Evolutionary conservation across 1,140 invertebrate species (phyloP).

Genomic region (Temnothorax longispinosus): DNA sequence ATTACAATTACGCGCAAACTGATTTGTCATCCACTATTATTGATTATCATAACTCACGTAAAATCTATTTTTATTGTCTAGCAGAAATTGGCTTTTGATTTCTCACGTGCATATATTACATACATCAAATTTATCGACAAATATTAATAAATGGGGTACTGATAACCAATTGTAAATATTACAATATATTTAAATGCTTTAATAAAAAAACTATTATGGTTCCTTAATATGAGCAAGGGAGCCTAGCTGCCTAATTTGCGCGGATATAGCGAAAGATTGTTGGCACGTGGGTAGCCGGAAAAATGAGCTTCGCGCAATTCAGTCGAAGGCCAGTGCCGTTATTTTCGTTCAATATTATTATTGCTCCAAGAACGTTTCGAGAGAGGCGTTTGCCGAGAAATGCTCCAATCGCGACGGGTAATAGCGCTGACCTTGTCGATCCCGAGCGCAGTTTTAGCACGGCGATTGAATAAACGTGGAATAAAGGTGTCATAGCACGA

Average conservation of each 20-base stretch:
- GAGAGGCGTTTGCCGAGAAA: conserved; percentile 2
- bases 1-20: too few relatives aligned
- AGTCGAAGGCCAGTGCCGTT: conserved; percentile 50
- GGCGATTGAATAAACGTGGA: conserved; percentile 66
- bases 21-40: too few relatives aligned
- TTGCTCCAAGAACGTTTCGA: conserved; percentile 30
- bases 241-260: not conserved
- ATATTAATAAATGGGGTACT: too few relatives aligned
- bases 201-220: too few relatives aligned
- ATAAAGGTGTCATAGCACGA: conserved; percentile 62
- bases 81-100: too few relatives aligned
- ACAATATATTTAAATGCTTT: too few relatives aligned
- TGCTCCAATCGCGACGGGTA: not conserved
- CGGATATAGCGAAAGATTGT: conserved; percentile 31
- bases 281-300: conserved; percentile 26
- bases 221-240: not conserved
- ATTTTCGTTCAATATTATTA: conserved; percentile 68
- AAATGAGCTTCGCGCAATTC: conserved; percentile 38
- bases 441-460: conserved; percentile 35
- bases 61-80: too few relatives aligned
- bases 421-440: conserved; percentile 29
- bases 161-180: too few relatives aligned
- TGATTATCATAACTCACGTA: too few relatives aligned
- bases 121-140: too few relatives aligned
- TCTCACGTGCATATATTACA: too few relatives aligned